Evolutionary conservation across 2,888 invertebrate genomes (phyloP).

Genomic region (Pinctada fucata): DNA sequence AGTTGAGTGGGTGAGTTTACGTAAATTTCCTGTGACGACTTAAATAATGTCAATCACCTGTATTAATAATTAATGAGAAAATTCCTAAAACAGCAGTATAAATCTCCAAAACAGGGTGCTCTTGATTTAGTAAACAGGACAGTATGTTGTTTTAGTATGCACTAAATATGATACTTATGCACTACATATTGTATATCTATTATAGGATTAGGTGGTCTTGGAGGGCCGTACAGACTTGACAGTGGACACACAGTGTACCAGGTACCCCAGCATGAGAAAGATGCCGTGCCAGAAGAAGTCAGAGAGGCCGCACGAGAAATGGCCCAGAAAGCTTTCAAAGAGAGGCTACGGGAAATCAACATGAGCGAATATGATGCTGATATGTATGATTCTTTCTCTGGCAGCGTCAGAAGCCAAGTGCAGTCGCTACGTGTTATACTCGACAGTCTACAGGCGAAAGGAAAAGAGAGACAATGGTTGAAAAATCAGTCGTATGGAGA

Average conservation of each 20-base stretch:
- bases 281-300: constrained; percentile 87
- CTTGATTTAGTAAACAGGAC: too few relatives aligned
- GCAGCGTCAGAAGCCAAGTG: constrained; percentile 85
- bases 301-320: constrained; percentile 93
- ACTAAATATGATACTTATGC: too few relatives aligned
- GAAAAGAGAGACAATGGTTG: constrained; percentile 95
- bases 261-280: constrained; percentile 92
- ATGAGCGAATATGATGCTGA: constrained; percentile 96
- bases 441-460: constrained; percentile 90
- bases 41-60: too few relatives aligned
- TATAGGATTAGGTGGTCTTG: constrained; percentile 89
- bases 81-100: too few relatives aligned
- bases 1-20: too few relatives aligned
- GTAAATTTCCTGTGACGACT: too few relatives aligned
- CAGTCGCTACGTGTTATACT: constrained; percentile 90
- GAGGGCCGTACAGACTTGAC: constrained; percentile 95
- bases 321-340: constrained; percentile 91
- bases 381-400: constrained; percentile 89
- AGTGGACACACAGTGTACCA: constrained; percentile 96
- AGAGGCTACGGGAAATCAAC: constrained; percentile 91
- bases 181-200: not conserved
- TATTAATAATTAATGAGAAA: too few relatives aligned
- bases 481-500: constrained; percentile 96
- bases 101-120: too few relatives aligned
- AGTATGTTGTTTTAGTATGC: too few relatives aligned